A percentile compares a stretch with the other conserved stretches of the same genome.
These are phyloP conservation scores for Mugil cephalus DNA, from an alignment of 2,113 vertebrate species.

Conservation along the genomic window DNA sequence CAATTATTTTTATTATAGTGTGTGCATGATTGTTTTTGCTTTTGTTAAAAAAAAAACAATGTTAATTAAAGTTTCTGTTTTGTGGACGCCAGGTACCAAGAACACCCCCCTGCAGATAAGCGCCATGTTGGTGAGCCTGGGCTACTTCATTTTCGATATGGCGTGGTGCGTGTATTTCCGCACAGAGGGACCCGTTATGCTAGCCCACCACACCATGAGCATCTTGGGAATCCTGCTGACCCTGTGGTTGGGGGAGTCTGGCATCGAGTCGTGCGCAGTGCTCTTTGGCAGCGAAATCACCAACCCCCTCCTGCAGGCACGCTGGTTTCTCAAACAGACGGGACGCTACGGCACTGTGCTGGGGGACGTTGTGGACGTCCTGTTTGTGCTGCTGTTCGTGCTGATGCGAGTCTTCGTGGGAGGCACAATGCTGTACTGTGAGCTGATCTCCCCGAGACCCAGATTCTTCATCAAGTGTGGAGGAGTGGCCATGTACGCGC, in stretches of 20 bases:
- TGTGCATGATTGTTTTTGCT: not conserved
- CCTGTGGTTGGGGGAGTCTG: constrained; percentile 91
- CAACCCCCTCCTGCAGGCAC: constrained; percentile 94
- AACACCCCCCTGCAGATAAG: constrained; percentile 93
- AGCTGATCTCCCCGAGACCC: constrained; percentile 91
- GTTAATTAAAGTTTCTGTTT: constrained; percentile 14
- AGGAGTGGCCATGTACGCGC: constrained; percentile 92
- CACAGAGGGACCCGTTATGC: constrained; percentile 93
- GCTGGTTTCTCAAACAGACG: constrained; percentile 95
- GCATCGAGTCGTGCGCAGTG: constrained; percentile 91
- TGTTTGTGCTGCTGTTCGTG: constrained; percentile 92
- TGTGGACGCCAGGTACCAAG: constrained; percentile 85
- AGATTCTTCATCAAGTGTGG: constrained; percentile 93
- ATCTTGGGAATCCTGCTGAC: constrained; percentile 93
- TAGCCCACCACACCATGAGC: constrained; percentile 95
- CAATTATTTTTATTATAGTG: no score
- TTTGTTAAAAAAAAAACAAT: not conserved
- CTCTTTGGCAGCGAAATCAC: constrained; percentile 97
- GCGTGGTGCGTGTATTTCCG: constrained; percentile 95
- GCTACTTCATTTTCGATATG: constrained; percentile 97
- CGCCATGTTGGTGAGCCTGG: constrained; percentile 90
- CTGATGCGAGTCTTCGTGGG: constrained; percentile 93
- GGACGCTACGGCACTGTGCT: constrained; percentile 86
- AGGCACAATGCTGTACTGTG: constrained; percentile 93
- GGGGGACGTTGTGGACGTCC: constrained; percentile 90